A percentile compares a stretch with the other conserved stretches of the same genome.
These are phyloP conservation scores for Virgularia gustaviana DNA, from an alignment of 92 coral and sea anemone genomes.

Conservation along the genomic window DNA sequence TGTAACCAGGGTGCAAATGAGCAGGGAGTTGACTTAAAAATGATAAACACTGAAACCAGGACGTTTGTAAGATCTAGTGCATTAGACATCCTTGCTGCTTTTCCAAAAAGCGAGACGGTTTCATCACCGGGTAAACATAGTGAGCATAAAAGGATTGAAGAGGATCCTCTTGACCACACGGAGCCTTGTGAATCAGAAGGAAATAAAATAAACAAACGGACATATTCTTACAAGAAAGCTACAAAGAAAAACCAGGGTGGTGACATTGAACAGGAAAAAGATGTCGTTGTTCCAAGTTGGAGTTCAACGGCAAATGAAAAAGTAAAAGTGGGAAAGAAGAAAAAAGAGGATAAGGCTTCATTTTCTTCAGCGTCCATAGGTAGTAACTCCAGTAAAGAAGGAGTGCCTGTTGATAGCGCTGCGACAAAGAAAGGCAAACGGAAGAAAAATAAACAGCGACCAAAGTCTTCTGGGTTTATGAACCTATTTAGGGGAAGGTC, in stretches of 20 bases:
- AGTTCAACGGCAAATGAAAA: conserved; percentile 10
- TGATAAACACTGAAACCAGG: conserved; percentile 11
- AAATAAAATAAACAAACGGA: no score
- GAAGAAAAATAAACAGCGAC: conserved; percentile 2
- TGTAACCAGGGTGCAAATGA: no score
- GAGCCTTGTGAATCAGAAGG: no score
- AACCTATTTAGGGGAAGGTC: conserved; percentile 5
- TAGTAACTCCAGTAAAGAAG: no score
- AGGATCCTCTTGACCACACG: not conserved
- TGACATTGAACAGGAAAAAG: not conserved
- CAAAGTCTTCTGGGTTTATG: not conserved
- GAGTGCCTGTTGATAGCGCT: no score
- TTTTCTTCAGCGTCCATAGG: no score
- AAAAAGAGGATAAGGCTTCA: no score
- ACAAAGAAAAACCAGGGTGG: no score
- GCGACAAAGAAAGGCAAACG: not conserved
- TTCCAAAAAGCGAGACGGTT: conserved; percentile 25
- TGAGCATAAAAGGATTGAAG: not conserved
- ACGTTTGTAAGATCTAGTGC: conserved; percentile 31
- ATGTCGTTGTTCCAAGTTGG: conserved; percentile 11
- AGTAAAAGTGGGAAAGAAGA: conserved; percentile 7
- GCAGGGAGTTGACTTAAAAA: not conserved
- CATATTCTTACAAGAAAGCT: no score
- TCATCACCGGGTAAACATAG: not conserved
- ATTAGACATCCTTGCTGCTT: conserved; percentile 16